Conservation (phyloP, 2,113 vertebrate species). For the Malurus alboscapulatus region DNA sequence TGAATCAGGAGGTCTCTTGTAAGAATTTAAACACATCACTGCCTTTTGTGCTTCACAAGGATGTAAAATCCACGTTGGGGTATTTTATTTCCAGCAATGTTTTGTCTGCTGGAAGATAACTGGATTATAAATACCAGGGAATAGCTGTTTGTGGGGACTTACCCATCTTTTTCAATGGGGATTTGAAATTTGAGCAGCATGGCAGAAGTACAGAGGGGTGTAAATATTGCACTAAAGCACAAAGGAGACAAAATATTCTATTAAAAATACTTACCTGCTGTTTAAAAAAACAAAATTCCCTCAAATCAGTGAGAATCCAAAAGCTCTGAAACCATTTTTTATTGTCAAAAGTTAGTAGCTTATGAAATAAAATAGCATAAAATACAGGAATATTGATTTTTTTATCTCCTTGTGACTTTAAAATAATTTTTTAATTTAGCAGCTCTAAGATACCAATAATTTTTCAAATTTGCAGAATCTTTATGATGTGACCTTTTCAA, state of each 20-base stretch:
- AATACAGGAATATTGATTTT: neutral
- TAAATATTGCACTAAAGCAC: neutral
- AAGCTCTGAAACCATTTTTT: neutral
- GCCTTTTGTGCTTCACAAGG: neutral
- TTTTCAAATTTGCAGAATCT: neutral
- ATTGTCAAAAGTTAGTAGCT: neutral
- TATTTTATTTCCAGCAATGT: neutral
- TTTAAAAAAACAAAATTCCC: neutral
- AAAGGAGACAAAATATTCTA: neutral
- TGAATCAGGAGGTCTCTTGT: neutral
- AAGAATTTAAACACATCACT: rapidly evolving
- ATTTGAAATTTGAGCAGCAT: neutral
- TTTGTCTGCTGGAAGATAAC: neutral
- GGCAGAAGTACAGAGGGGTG: neutral
- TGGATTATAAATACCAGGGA: neutral
- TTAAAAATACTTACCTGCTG: neutral
- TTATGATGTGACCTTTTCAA: neutral
- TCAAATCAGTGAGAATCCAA: neutral
- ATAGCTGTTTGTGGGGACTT: neutral
- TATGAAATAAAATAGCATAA: neutral
- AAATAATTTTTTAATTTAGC: neutral
- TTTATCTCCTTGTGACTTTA: neutral
- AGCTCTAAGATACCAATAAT: neutral
- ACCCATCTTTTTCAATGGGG: neutral
- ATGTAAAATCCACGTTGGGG: neutral